Conservation (phyloP, 2,888 invertebrate species). For the Psylliodes chrysocephalus region DNA sequence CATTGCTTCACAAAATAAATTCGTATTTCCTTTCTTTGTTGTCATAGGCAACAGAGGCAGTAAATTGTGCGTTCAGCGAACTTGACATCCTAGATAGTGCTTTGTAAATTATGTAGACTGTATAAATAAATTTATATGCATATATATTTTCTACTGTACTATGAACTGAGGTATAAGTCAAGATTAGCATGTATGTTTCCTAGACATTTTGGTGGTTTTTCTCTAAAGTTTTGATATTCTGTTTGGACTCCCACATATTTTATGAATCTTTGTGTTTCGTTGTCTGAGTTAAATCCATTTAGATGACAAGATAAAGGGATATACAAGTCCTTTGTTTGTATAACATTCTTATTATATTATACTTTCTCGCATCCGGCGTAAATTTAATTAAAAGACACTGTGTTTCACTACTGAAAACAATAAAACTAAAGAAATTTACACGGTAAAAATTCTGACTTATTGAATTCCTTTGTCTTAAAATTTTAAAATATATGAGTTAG, state of each 20-base stretch:
- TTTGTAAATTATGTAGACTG: conserved; percentile 3
- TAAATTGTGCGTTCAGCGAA: conserved; percentile 14
- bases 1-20: neutral
- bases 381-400: too few relatives aligned
- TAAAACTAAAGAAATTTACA: too few relatives aligned
- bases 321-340: too few relatives aligned
- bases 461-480: too few relatives aligned
- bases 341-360: too few relatives aligned
- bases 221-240: neutral
- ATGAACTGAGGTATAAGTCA: conserved; percentile 4
- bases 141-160: conserved; percentile 1
- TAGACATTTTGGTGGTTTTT: neutral
- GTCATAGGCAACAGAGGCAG: neutral
- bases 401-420: too few relatives aligned
- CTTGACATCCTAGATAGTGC: conserved; percentile 6
- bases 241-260: neutral
- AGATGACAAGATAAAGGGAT: too few relatives aligned
- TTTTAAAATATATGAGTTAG: too few relatives aligned
- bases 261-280: too few relatives aligned
- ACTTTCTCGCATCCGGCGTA: too few relatives aligned
- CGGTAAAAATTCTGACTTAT: too few relatives aligned
- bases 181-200: neutral
- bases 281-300: too few relatives aligned
- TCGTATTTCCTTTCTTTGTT: conserved; percentile 3
- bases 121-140: conserved; percentile 12